Evolutionary conservation across 1,140 invertebrate species (phyloP), one percentile per base, ranked within the genome.

Genomic region (Chelonus insularis): DNA sequence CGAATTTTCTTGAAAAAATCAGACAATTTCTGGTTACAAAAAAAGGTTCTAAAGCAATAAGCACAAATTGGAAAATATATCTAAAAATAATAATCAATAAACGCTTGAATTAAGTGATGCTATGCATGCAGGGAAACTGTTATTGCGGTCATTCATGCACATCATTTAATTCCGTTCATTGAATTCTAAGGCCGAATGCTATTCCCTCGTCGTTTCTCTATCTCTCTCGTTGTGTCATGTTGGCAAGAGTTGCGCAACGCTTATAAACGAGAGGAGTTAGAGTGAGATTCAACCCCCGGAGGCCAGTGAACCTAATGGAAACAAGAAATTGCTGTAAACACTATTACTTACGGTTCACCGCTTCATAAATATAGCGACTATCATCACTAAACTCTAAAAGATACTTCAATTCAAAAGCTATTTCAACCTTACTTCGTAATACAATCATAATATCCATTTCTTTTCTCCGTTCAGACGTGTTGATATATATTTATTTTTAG

Each of bases 261-360:
- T 65, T 25, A 45, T 59, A n/a, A n/a, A n/a, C n/a, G n/a, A n/a
- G n/a, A n/a, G 61, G 62, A 52, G 59, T 34, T 34, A 50, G 73
- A 34, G 68, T 71, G n/a, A 70, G 70, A 74, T 75, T 79, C 70
- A 74, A 76, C 72, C 78, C 51, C 79, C 72, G 75, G 72, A 76
- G 79, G 78, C 77, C 73, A 73, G 72, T 76, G 74, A 76, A 76
- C 76, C 72, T 81, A 79, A 82, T 82, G 78, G 78, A 80, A 82
- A 82, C 80, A 81, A 82, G 78, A 82, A 82, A 82, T 81, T 81
- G 80, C 73, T 69, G 71, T 74, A 81, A 82, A 81, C 77, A 76
- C 72, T 71, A 72, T 81, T 81, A 82, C 65, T 69, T 65, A 77
- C 75, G 77, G 74, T 68, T 78, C 73, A 68, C 68, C 74, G 75